Evolutionary conservation across 2,888 invertebrate genomes (phyloP).

Genomic region (Trichopoda pennipes): DNA sequence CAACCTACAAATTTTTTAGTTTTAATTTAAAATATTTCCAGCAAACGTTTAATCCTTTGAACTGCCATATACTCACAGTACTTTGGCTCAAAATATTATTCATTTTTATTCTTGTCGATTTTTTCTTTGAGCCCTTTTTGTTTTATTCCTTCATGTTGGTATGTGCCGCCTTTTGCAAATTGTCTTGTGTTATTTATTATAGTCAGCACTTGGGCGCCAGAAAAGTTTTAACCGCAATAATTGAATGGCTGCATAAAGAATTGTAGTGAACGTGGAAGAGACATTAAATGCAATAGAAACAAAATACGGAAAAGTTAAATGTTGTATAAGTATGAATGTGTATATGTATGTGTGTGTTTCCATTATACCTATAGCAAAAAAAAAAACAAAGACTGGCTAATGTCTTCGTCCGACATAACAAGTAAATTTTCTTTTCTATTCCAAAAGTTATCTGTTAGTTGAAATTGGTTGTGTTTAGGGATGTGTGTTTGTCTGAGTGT

Average conservation of each 20-base stretch:
- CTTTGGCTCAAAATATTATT: not conserved
- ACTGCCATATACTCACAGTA: too few relatives aligned
- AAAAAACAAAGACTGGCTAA: too few relatives aligned
- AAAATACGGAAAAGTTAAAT: not conserved
- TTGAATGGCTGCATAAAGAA: slow-evolving; percentile 1
- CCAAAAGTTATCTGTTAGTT: not conserved
- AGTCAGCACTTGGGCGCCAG: slow-evolving; percentile 60
- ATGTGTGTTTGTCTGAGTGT: slow-evolving; percentile 5
- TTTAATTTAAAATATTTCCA: too few relatives aligned
- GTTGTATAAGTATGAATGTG: not conserved
- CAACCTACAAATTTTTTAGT: too few relatives aligned
- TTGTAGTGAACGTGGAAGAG: not conserved
- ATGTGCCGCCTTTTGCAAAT: slow-evolving; percentile 36
- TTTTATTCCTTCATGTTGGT: not conserved
- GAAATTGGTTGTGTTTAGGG: not conserved
- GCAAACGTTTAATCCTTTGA: too few relatives aligned
- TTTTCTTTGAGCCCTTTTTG: not conserved
- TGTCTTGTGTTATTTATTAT: slow-evolving; percentile 52
- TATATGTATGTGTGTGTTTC: not conserved
- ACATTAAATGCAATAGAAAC: not conserved
- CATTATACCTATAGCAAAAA: too few relatives aligned
- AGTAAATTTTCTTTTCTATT: not conserved
- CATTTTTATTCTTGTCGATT: not conserved
- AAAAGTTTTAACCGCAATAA: slow-evolving; percentile 59
- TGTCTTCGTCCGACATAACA: not conserved